A percentile compares a stretch with the other conserved stretches of the same genome.
Conservation (phyloP, 2,888 invertebrate genomes). For the Drosophila macrospina region DNA sequence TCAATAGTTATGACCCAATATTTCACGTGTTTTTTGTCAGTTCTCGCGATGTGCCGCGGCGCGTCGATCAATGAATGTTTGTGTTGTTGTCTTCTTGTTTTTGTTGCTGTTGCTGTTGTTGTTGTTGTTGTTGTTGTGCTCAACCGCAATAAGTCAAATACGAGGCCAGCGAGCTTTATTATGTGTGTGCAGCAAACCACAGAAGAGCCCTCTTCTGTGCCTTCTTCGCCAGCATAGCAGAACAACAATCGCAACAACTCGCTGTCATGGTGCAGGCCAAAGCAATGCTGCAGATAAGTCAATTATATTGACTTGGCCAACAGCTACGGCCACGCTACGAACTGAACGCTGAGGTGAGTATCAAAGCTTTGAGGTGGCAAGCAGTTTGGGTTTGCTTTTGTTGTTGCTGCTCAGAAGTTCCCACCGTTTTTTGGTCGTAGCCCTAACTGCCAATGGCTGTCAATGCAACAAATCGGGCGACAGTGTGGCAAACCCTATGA, state of each 20-base stretch:
- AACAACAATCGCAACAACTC: constrained; percentile 33
- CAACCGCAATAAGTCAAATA: constrained; percentile 78
- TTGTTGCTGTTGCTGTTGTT: too few species aligned
- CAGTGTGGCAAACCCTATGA: constrained; percentile 38
- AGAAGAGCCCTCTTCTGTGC: constrained; percentile 36
- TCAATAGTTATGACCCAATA: constrained; percentile 77
- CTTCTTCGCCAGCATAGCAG: constrained; percentile 36
- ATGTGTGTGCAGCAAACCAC: constrained; percentile 62
- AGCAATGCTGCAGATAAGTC: constrained; percentile 70
- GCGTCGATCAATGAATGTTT: constrained; percentile 68
- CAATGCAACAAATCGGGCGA: constrained; percentile 41
- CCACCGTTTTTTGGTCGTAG: constrained; percentile 67
- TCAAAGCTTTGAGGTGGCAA: constrained; percentile 65
- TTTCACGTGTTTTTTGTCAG: constrained; percentile 68
- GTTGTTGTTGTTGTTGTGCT: constrained; percentile 28
- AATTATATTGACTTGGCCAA: constrained; percentile 78
- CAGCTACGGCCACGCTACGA: constrained; percentile 28
- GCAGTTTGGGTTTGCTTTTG: constrained; percentile 35
- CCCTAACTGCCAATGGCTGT: constrained; percentile 71
- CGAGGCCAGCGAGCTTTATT: constrained; percentile 77
- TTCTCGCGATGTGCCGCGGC: constrained; percentile 37
- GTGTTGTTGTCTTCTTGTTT: too few species aligned
- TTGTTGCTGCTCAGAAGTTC: constrained; percentile 53
- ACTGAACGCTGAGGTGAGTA: constrained; percentile 14
- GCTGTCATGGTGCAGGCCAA: constrained; percentile 44